Evolutionary conservation across 2,113 vertebrate species (phyloP).

Genomic region (Caloenas nicobarica): DNA sequence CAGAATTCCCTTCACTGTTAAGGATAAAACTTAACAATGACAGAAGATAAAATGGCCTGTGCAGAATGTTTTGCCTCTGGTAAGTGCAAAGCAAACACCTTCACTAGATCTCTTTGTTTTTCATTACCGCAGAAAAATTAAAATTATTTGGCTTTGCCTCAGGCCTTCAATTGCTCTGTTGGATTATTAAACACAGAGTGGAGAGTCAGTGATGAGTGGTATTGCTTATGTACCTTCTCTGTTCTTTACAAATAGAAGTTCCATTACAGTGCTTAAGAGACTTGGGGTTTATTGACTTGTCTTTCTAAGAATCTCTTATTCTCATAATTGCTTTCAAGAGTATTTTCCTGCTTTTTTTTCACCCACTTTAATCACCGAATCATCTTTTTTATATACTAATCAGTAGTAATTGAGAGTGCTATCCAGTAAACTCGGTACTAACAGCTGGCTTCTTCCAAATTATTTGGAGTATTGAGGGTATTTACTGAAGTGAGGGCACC

Average conservation of each 20-base stretch:
- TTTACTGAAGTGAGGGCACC: neutral
- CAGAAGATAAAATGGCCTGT: neutral
- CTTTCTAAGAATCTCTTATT: slow-evolving; percentile 13
- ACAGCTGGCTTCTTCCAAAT: neutral
- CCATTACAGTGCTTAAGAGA: neutral
- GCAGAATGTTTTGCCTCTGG: slow-evolving; percentile 5
- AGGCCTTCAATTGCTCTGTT: slow-evolving; percentile 11
- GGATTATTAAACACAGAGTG: slow-evolving; percentile 26
- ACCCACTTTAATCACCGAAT: neutral
- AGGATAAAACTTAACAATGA: neutral
- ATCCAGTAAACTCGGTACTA: neutral
- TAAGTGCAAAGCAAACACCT: slow-evolving; percentile 41
- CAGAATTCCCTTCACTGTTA: neutral
- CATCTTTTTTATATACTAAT: neutral
- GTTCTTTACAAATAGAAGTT: slow-evolving; percentile 31
- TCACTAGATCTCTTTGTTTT: slow-evolving; percentile 15
- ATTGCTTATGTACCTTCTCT: neutral
- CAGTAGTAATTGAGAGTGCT: neutral
- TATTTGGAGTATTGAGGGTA: neutral
- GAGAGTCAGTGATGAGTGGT: neutral
- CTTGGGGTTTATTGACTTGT: slow-evolving; percentile 23
- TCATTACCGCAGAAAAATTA: slow-evolving; percentile 27
- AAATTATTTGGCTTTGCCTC: slow-evolving; percentile 1
- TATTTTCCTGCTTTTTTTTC: slow-evolving; percentile 1
- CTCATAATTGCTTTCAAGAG: slow-evolving; percentile 2